Percentiles rank a stretch among this genome's conserved stretches.
Conservation (phyloP, 2,797 vertebrate species). For the Ceyx erithaca region DNA sequence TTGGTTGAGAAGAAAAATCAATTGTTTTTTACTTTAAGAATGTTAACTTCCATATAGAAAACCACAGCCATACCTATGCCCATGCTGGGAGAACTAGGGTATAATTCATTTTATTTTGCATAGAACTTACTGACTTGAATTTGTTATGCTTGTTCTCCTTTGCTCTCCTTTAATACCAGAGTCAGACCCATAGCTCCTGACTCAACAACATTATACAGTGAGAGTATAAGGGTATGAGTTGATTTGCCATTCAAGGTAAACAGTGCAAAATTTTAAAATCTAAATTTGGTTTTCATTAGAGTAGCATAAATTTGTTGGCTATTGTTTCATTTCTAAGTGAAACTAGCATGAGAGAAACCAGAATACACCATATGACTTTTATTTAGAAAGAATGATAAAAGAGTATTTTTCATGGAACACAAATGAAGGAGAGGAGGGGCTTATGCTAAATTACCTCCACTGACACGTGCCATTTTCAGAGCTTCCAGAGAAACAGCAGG, state of each 20-base stretch:
- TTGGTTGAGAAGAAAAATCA: neutral
- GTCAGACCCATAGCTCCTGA: neutral
- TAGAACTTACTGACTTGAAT: neutral
- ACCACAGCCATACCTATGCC: neutral
- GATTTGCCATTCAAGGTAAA: neutral
- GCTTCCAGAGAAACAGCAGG: slow-evolving; percentile 87
- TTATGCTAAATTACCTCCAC: slow-evolving; percentile 84
- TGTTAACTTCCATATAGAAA: neutral
- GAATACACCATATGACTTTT: neutral
- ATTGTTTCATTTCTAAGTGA: slow-evolving; percentile 37
- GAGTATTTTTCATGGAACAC: slow-evolving; percentile 19
- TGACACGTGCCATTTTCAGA: slow-evolving; percentile 85
- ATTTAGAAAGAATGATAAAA: neutral
- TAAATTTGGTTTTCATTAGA: neutral
- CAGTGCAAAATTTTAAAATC: neutral
- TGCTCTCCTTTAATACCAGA: neutral
- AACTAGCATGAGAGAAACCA: neutral
- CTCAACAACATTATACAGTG: neutral
- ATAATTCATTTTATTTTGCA: neutral
- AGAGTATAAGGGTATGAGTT: neutral
- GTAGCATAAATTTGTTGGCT: neutral
- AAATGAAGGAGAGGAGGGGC: slow-evolving; percentile 23
- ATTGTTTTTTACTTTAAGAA: neutral
- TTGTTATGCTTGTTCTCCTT: neutral
- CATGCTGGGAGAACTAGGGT: neutral